phyloP scores from a whole-genome alignment of 2,888 invertebrate species.

The Holacanthella duospinosa region DNA sequence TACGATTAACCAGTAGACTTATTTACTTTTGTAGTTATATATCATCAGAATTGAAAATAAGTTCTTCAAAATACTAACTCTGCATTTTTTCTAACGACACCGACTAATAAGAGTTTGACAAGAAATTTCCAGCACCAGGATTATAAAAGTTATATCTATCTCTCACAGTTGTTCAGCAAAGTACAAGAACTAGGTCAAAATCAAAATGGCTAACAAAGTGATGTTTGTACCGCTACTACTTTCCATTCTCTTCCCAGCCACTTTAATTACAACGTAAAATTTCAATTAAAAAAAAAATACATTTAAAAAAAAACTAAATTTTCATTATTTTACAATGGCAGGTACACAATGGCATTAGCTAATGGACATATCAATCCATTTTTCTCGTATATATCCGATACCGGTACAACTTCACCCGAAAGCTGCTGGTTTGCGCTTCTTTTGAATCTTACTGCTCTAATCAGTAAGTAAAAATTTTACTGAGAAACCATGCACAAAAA shows the following conservation, averaged over 20 bases:
- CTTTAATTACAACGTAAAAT: slow-evolving; percentile 29
- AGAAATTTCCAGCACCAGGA: too few relatives aligned
- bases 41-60: too few relatives aligned
- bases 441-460: slow-evolving; percentile 56
- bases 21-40: too few relatives aligned
- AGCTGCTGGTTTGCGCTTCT: slow-evolving; percentile 68
- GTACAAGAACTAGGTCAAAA: too few relatives aligned
- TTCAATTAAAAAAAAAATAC: neutral
- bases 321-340: slow-evolving; percentile 10
- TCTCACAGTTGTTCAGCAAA: neutral
- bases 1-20: too few relatives aligned
- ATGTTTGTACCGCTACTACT: slow-evolving; percentile 18
- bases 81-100: too few relatives aligned
- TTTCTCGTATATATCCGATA: slow-evolving; percentile 65
- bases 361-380: slow-evolving; percentile 29
- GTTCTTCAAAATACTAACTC: too few relatives aligned
- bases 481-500: too few relatives aligned
- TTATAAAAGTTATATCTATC: too few relatives aligned
- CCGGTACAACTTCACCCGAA: slow-evolving; percentile 62
- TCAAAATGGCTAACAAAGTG: slow-evolving; percentile 9
- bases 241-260: slow-evolving; percentile 29
- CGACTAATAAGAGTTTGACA: too few relatives aligned
- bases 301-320: neutral
- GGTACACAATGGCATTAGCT: slow-evolving; percentile 21
- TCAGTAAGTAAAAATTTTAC: too few relatives aligned